Evolutionary conservation across 1,140 invertebrate genomes (phyloP).

Genomic region (Copidosoma floridanum): DNA sequence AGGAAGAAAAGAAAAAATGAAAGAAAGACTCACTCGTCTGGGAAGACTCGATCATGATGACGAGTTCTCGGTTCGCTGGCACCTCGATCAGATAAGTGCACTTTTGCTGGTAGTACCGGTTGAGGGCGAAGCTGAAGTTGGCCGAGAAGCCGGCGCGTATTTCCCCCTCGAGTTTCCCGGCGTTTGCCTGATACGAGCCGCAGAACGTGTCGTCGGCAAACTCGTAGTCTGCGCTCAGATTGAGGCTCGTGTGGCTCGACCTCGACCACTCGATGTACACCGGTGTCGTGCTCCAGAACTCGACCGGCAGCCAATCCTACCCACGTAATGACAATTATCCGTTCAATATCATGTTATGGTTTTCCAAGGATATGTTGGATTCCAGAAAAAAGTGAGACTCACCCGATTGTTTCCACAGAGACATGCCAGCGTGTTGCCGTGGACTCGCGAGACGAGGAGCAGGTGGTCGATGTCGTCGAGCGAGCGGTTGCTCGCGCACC

Average conservation of each 20-base stretch:
- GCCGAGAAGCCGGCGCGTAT: constrained; percentile 45
- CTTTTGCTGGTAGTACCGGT: constrained; percentile 71
- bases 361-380: no score
- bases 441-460: constrained; percentile 61
- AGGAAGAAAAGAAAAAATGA: no score
- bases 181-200: constrained; percentile 59
- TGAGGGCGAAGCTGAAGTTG: constrained; percentile 56
- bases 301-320: constrained; percentile 69
- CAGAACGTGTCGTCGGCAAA: constrained; percentile 69
- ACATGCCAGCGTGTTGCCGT: constrained; percentile 65
- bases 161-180: constrained; percentile 57
- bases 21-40: constrained; percentile 30
- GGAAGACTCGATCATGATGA: constrained; percentile 66
- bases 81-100: constrained; percentile 73
- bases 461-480: constrained; percentile 70
- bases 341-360: no score
- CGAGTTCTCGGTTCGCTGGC: constrained; percentile 66
- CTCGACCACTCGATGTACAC: constrained; percentile 68
- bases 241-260: constrained; percentile 64
- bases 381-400: no score
- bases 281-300: constrained; percentile 67
- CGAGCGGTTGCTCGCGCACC: constrained; percentile 61
- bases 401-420: constrained; percentile 73
- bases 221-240: constrained; percentile 67
- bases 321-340: no score